phyloP scores from a whole-genome alignment of 2,797 vertebrate genomes.

The Brachymystax lenok region DNA sequence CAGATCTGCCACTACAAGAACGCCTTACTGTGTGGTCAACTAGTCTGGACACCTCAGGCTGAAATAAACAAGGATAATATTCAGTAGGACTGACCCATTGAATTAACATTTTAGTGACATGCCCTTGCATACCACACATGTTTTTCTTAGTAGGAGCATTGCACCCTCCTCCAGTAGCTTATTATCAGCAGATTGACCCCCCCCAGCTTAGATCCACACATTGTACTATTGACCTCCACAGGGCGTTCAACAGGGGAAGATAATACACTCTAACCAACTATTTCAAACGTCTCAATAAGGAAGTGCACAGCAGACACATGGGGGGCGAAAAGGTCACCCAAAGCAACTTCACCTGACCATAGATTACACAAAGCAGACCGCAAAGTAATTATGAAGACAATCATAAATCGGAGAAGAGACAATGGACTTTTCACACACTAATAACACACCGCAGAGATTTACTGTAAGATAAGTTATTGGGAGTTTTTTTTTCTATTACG shows the following conservation, averaged over 20 bases:
- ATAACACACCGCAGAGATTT: slow-evolving; percentile 45
- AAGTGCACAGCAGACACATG: slow-evolving; percentile 60
- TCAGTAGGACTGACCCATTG: slow-evolving; percentile 34
- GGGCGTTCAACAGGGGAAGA: slow-evolving; percentile 56
- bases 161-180: slow-evolving; percentile 32
- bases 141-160: too few species aligned
- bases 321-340: slow-evolving; percentile 63
- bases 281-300: slow-evolving; percentile 70
- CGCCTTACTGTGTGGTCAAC: slow-evolving; percentile 20
- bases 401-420: slow-evolving; percentile 66
- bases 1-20: slow-evolving; percentile 15
- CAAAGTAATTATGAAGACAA: slow-evolving; percentile 74
- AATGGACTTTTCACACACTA: slow-evolving; percentile 55
- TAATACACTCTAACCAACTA: slow-evolving; percentile 72
- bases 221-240: slow-evolving; percentile 65
- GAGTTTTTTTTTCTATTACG: slow-evolving; percentile 45
- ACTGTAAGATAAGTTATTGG: slow-evolving; percentile 51
- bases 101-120: slow-evolving; percentile 30
- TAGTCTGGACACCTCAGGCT: slow-evolving; percentile 31
- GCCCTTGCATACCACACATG: slow-evolving; percentile 33
- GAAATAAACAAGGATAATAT: slow-evolving; percentile 37
- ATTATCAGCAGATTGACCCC: slow-evolving; percentile 3
- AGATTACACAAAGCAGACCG: slow-evolving; percentile 67
- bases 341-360: slow-evolving; percentile 64
- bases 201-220: slow-evolving; percentile 20